Conservation (phyloP, 2,113 vertebrate species). For the Scomber colias region DNA sequence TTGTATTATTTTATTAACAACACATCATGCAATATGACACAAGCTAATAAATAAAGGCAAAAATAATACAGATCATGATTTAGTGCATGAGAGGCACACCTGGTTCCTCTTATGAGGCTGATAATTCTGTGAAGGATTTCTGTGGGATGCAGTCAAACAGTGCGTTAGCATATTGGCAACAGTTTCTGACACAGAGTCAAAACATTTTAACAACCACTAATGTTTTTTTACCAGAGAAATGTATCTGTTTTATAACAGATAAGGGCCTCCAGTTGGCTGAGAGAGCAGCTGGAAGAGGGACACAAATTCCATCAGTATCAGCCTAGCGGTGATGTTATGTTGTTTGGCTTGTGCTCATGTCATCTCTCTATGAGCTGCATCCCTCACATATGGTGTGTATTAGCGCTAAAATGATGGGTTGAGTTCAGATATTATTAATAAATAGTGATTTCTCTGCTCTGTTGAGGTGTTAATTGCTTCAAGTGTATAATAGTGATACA, state of each 20-base stretch:
- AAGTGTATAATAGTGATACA: neutral
- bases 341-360: neutral
- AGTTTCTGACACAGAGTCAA: constrained; percentile 7
- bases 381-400: neutral
- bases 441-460: neutral
- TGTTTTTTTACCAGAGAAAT: constrained; percentile 7
- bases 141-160: neutral
- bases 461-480: too few species aligned
- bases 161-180: constrained; percentile 3
- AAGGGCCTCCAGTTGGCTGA: neutral
- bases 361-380: neutral
- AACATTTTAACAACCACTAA: constrained; percentile 15
- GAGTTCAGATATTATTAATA: neutral
- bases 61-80: neutral
- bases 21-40: too few species aligned
- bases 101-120: too few species aligned
- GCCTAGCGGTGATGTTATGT: neutral
- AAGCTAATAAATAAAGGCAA: neutral
- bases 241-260: neutral
- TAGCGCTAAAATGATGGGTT: neutral
- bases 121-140: neutral
- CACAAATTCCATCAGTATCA: neutral
- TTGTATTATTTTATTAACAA: too few species aligned
- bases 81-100: too few species aligned
- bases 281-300: neutral